Evolutionary conservation across 1,140 invertebrate species (phyloP).

Genomic region (Battus philenor): DNA sequence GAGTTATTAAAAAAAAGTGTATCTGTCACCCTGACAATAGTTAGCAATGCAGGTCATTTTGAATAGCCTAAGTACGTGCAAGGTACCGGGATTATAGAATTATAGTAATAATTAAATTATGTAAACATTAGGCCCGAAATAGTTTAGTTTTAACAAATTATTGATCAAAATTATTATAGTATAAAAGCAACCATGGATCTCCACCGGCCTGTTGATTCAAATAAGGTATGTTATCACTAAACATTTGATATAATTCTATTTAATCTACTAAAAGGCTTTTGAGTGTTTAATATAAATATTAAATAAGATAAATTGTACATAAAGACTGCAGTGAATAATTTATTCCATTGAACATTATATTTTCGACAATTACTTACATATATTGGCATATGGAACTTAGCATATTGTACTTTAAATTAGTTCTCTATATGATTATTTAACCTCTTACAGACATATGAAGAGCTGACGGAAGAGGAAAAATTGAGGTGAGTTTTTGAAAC

Average conservation of each 20-base stretch:
- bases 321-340: too few relatives aligned
- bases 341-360: too few relatives aligned
- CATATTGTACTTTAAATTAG: too few relatives aligned
- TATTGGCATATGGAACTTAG: too few relatives aligned
- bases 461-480: slow-evolving; percentile 83
- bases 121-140: slow-evolving; percentile 22
- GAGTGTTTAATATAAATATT: too few relatives aligned
- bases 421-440: too few relatives aligned
- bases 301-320: too few relatives aligned
- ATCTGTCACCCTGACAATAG: slow-evolving; percentile 21
- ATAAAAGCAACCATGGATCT: slow-evolving; percentile 66
- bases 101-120: slow-evolving; percentile 27
- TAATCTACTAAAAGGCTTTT: too few relatives aligned
- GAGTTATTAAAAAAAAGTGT: neutral
- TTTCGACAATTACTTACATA: too few relatives aligned
- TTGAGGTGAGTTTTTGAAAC: slow-evolving; percentile 75
- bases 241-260: slow-evolving; percentile 17
- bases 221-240: slow-evolving; percentile 76
- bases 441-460: slow-evolving; percentile 80
- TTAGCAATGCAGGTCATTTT: slow-evolving; percentile 20
- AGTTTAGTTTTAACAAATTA: slow-evolving; percentile 8
- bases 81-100: slow-evolving; percentile 14
- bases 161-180: slow-evolving; percentile 8
- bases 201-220: slow-evolving; percentile 79
- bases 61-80: neutral